Conservation (phyloP, 2,888 invertebrate genomes). For the Sipha maydis region DNA sequence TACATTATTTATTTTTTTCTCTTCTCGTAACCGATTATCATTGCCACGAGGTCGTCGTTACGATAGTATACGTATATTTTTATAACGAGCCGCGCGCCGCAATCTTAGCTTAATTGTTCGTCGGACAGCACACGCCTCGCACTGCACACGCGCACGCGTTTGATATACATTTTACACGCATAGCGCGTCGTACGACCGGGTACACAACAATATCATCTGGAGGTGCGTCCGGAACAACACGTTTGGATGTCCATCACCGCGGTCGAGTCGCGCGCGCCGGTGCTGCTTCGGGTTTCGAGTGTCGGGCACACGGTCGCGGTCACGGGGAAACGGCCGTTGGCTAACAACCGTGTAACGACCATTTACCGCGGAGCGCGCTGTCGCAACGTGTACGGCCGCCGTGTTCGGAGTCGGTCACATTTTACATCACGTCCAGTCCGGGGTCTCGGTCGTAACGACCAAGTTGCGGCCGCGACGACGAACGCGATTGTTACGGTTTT, state of each 20-base stretch:
- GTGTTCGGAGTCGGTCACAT: too few relatives aligned
- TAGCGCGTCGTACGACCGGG: too few relatives aligned
- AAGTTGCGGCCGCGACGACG: too few relatives aligned
- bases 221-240: neutral
- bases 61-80: neutral
- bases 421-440: too few relatives aligned
- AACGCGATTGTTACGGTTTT: neutral
- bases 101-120: slow-evolving; percentile 39
- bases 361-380: neutral
- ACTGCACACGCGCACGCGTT: too few relatives aligned
- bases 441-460: neutral
- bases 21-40: slow-evolving; percentile 22
- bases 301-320: neutral
- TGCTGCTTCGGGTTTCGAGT: too few relatives aligned
- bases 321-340: slow-evolving; percentile 12
- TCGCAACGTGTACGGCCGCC: too few relatives aligned
- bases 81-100: slow-evolving; percentile 9
- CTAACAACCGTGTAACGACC: neutral
- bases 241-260: slow-evolving; percentile 11
- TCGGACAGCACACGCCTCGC: neutral
- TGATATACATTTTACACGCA: neutral
- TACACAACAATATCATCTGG: too few relatives aligned
- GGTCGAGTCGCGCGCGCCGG: too few relatives aligned
- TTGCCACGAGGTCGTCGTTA: neutral
- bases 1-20: neutral